phyloP scores from a whole-genome alignment of 2,797 vertebrate genomes.

The Tokudaia tokunoshimensis region DNA sequence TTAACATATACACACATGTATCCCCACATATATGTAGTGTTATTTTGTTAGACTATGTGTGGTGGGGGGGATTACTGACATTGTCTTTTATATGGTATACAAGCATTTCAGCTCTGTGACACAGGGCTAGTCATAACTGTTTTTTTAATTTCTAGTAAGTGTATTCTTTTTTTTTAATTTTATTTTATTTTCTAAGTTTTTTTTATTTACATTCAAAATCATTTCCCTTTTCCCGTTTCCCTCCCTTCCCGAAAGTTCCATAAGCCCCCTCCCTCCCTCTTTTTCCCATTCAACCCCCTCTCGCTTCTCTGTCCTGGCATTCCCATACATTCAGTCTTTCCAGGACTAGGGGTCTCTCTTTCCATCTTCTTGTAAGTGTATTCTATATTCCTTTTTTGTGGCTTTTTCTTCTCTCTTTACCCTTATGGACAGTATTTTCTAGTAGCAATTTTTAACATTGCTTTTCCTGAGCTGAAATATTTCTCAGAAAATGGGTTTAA shows the following conservation, averaged over 20 bases:
- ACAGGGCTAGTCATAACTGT: not conserved
- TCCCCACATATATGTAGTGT: not conserved
- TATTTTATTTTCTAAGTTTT: too few relatives aligned
- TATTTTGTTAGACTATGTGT: not conserved
- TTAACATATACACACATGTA: not conserved
- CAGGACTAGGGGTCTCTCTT: too few relatives aligned
- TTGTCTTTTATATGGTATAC: not conserved
- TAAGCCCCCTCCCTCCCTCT: too few relatives aligned
- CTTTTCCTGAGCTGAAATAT: not conserved
- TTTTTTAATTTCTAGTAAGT: constrained; percentile 24
- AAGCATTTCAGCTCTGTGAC: not conserved
- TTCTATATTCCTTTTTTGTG: not conserved
- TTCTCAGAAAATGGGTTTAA: not conserved
- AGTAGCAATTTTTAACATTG: not conserved
- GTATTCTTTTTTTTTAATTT: not conserved
- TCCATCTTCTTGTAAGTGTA: not conserved
- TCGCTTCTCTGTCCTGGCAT: too few relatives aligned
- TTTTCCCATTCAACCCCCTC: too few relatives aligned
- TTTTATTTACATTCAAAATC: too few relatives aligned
- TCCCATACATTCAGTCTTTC: too few relatives aligned
- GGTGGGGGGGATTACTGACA: not conserved
- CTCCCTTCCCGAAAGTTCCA: too few relatives aligned
- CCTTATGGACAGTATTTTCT: not conserved
- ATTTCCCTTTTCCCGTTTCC: too few relatives aligned
- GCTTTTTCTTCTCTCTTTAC: not conserved